Evolutionary conservation across 2,113 vertebrate species (phyloP), one percentile per base, ranked within the genome.

Genomic region (Regulus satrapa): DNA sequence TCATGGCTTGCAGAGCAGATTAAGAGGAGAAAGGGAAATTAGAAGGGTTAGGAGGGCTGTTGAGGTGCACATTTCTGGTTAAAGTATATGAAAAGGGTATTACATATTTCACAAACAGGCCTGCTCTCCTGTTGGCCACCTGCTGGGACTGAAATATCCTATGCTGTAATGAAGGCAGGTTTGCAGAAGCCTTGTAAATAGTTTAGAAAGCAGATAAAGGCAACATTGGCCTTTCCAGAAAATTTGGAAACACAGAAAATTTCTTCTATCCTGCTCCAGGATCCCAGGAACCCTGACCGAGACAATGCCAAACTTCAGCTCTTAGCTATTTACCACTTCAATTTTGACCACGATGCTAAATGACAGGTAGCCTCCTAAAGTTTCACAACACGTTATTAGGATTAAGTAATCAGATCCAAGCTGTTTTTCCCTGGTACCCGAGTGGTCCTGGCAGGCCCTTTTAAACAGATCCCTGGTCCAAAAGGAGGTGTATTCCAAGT

Each of bases 131-230:
- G 95, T 95, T 97, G 97, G 93, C 98, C 98, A 99, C 99, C 98
- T 97, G 98, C 98, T 99, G 99, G 95, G 98, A 92, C 96, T 95
- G 97, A 98, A 99, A 98, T 99, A 98, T 98, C 98, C 97, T 98
- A 98, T 62, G 92, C 98, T 93, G 92, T 99, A 99, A 98, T 97
- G 98, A 98, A 98, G 95, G 98, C 97, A 98, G 98, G 95, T 98
- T 98, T 98, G 98, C 98, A 98, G 97, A 98, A 98, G 95, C 96
- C 98, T 98, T 98, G 98, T 98, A 99, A 99, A 99, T 98, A 98
- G 98, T 98, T 98, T 97, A 97, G 97, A 97, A 95, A 94, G 97
- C 97, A 98, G 97, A 98, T 98, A 98, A 98, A 98, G 98, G 95
- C 48, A 54, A 85, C 3, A 49, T 95, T 97, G 90, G 96, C 91